A percentile compares a stretch with the other conserved stretches of the same genome.
Evolutionary conservation across 2,888 invertebrate genomes (phyloP).

Genomic region (Agelastica alni): DNA sequence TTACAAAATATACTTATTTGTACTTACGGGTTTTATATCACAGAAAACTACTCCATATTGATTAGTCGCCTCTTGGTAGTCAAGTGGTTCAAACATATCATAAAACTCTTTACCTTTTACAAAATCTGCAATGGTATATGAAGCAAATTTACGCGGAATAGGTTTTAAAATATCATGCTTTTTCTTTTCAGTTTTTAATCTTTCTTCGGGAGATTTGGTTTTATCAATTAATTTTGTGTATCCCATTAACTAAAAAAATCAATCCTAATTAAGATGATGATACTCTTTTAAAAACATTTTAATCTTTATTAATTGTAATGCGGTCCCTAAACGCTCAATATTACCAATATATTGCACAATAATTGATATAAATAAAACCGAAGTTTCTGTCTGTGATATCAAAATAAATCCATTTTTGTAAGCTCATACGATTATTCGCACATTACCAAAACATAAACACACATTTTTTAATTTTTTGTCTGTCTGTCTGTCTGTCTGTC

Average conservation of each 20-base stretch:
- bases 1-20: background rate
- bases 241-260: slow-evolving; percentile 49
- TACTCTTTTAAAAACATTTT: too few relatives aligned
- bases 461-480: too few relatives aligned
- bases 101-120: slow-evolving; percentile 4
- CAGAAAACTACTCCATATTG: slow-evolving; percentile 60
- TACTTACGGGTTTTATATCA: slow-evolving; percentile 48
- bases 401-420: too few relatives aligned
- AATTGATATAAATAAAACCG: too few relatives aligned
- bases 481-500: too few relatives aligned
- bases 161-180: slow-evolving; percentile 27
- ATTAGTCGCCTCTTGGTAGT: slow-evolving; percentile 57
- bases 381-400: too few relatives aligned
- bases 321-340: too few relatives aligned
- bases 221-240: slow-evolving; percentile 43
- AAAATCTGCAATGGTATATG: background rate
- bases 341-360: too few relatives aligned
- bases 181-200: slow-evolving; percentile 28
- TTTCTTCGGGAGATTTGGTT: slow-evolving; percentile 34
- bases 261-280: too few relatives aligned
- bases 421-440: too few relatives aligned
- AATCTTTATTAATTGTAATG: too few relatives aligned
- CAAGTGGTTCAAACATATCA: slow-evolving; percentile 53
- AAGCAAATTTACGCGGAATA: background rate
- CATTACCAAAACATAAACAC: too few relatives aligned